A percentile compares a stretch with the other conserved stretches of the same genome.
Conservation (phyloP, 1,140 invertebrate genomes). For the Camponotus vicinus region DNA sequence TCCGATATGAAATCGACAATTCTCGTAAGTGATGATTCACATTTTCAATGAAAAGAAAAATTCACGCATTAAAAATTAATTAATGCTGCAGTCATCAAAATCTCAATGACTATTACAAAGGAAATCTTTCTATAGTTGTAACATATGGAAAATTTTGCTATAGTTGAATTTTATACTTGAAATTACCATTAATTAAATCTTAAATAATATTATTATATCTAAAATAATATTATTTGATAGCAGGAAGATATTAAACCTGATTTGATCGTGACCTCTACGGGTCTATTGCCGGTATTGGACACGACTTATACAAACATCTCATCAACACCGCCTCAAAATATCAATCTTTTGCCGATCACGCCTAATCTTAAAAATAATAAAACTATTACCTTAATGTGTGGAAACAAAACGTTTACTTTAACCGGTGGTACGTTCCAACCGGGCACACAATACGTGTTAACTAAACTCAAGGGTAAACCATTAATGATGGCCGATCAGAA, state of each 20-base stretch:
- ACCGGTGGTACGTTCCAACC: slow-evolving; percentile 70
- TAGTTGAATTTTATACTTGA: neutral
- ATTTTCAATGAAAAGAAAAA: neutral
- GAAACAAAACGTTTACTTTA: slow-evolving; percentile 78
- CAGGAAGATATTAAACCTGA: slow-evolving; percentile 43
- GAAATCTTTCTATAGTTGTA: no score
- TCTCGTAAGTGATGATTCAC: neutral
- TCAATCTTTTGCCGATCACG: slow-evolving; percentile 65
- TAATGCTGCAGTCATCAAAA: neutral
- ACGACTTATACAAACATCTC: slow-evolving; percentile 65
- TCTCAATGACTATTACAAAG: neutral
- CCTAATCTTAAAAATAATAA: slow-evolving; percentile 60
- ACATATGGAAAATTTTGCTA: neutral
- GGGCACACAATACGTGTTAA: slow-evolving; percentile 75
- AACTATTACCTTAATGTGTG: slow-evolving; percentile 73
- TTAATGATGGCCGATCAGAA: slow-evolving; percentile 70
- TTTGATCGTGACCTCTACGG: slow-evolving; percentile 41
- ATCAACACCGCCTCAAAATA: slow-evolving; percentile 1
- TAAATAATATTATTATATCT: neutral
- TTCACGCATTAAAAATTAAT: slow-evolving; percentile 1
- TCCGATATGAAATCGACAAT: neutral
- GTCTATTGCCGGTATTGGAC: slow-evolving; percentile 52
- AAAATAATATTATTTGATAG: slow-evolving; percentile 35
- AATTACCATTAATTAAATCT: neutral
- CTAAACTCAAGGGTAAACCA: slow-evolving; percentile 77